Conservation (phyloP, 2,113 vertebrate genomes). For the Hyaena hyaena region DNA sequence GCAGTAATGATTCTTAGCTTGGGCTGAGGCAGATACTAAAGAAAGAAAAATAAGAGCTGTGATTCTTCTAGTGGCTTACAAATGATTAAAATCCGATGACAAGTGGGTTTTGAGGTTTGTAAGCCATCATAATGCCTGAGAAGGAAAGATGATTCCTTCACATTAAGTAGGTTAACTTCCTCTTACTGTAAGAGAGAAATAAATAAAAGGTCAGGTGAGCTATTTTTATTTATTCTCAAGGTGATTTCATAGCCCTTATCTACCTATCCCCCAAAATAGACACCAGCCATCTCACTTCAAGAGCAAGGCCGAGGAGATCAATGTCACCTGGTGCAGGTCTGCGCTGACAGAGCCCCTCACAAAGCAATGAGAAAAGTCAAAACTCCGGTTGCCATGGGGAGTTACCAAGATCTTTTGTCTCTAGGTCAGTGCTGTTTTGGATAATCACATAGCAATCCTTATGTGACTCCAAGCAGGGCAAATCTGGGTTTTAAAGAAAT, state of each 20-base stretch:
- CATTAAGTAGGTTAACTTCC: constrained; percentile 44
- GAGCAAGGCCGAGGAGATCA: constrained; percentile 4
- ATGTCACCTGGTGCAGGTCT: neutral
- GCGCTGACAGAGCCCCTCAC: neutral
- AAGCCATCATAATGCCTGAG: neutral
- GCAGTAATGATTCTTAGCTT: neutral
- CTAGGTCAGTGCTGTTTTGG: constrained; percentile 50
- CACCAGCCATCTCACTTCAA: neutral
- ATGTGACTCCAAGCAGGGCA: constrained; percentile 45
- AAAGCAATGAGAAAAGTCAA: neutral
- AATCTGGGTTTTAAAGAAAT: constrained; percentile 74
- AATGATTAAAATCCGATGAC: constrained; percentile 16
- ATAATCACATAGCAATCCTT: constrained; percentile 55
- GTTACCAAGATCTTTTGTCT: constrained; percentile 39
- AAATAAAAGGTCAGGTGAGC: constrained; percentile 34
- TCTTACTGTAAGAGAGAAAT: constrained; percentile 22
- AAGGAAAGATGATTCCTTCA: neutral
- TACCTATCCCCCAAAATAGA: constrained; percentile 56
- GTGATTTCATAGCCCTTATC: constrained; percentile 53
- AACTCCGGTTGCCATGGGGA: neutral
- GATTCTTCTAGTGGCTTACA: constrained; percentile 31
- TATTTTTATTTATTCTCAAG: constrained; percentile 69
- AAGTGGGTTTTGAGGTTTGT: constrained; percentile 1
- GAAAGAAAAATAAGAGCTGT: neutral
- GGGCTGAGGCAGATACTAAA: neutral